These are phyloP conservation scores for Hydra vulgaris DNA, from an alignment of 30 jellyfish, hydroid and myxozoan species.

Conservation along the genomic window DNA sequence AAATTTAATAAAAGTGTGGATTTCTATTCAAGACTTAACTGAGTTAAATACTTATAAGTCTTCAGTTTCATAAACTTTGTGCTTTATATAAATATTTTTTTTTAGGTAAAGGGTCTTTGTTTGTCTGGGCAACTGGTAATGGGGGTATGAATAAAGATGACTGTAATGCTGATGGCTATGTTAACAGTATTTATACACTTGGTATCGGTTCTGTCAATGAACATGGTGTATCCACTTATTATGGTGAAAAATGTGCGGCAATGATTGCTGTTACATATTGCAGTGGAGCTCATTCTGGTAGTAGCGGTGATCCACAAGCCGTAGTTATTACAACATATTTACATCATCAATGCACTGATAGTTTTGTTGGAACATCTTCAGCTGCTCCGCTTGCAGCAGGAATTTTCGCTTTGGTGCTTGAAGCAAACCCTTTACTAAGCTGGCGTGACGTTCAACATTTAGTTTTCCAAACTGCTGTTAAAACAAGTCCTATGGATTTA, in stretches of 20 bases:
- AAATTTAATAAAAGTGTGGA: too few species aligned
- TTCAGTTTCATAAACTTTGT: neutral
- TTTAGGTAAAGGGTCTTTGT: constrained; percentile 74
- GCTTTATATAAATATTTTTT: neutral
- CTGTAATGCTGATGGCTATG: constrained; percentile 95
- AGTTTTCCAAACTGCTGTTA: constrained; percentile 73
- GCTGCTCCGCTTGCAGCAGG: constrained; percentile 99
- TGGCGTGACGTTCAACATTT: constrained; percentile 98
- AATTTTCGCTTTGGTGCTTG: constrained; percentile 81
- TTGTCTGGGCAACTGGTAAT: constrained; percentile 99
- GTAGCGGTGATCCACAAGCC: constrained; percentile 48
- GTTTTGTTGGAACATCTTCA: constrained; percentile 98
- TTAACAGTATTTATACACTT: constrained; percentile 80
- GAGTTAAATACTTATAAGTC: too few species aligned
- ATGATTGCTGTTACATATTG: constrained; percentile 92
- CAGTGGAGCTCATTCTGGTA: constrained; percentile 72
- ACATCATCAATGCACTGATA: constrained; percentile 91
- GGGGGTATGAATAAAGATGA: constrained; percentile 90
- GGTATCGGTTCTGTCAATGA: constrained; percentile 94
- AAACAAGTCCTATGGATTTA: constrained; percentile 87
- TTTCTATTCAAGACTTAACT: too few species aligned
- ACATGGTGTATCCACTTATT: constrained; percentile 91
- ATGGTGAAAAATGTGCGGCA: constrained; percentile 91
- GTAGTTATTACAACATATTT: constrained; percentile 82
- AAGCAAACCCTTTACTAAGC: constrained; percentile 75